Conservation (phyloP, 2,113 vertebrate genomes). For the Aix galericulata region DNA sequence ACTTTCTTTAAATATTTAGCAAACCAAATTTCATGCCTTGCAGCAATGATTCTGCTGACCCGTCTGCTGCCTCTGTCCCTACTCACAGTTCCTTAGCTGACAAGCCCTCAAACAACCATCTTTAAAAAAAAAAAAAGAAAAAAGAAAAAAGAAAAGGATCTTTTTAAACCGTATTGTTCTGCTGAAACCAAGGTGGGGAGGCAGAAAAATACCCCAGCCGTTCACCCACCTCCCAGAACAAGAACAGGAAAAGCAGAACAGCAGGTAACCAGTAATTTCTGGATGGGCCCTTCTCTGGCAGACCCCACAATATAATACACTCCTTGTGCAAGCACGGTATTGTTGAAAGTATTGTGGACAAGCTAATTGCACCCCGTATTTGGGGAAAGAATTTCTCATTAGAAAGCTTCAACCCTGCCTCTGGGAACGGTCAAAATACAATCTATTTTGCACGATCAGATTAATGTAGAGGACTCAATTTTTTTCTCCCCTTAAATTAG, state of each 20-base stretch:
- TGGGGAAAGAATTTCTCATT: neutral
- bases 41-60: constrained; percentile 28
- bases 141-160: neutral
- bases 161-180: constrained; percentile 20
- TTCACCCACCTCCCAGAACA: neutral
- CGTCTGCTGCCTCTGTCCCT: constrained; percentile 30
- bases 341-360: neutral
- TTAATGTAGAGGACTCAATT: neutral
- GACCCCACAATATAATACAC: neutral
- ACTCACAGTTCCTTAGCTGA: neutral
- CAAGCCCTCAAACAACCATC: constrained; percentile 9
- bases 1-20: constrained; percentile 69
- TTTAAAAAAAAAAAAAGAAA: neutral
- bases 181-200: neutral
- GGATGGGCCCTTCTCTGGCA: constrained; percentile 13
- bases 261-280: neutral
- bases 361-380: neutral
- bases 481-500: neutral
- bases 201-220: neutral
- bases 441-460: neutral
- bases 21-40: constrained; percentile 67
- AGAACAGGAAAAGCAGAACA: constrained; percentile 38
- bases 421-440: neutral
- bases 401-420: neutral
- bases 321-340: neutral